Evolutionary conservation across 2,888 invertebrate species (phyloP).

Genomic region (Ashinkailepas kermadecensis): DNA sequence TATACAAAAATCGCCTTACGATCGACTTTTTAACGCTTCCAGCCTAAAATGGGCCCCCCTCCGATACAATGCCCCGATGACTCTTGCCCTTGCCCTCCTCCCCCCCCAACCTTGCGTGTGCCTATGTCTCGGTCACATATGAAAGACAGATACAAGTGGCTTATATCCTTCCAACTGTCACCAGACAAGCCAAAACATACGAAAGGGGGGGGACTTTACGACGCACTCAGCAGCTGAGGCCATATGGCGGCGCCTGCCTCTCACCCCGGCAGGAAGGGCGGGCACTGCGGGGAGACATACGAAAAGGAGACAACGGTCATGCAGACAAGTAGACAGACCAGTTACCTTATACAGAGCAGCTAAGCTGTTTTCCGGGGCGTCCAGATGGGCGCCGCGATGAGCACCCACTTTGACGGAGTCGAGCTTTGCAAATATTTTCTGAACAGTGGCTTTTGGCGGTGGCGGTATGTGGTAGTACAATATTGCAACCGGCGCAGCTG

Average conservation of each 20-base stretch:
- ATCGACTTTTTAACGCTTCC: no score
- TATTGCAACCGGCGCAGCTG: background rate
- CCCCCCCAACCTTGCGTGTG: no score
- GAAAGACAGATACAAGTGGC: no score
- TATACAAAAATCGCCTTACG: no score
- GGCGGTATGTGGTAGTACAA: background rate
- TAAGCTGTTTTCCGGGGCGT: conserved; percentile 73
- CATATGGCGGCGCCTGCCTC: background rate
- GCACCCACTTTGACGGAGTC: conserved; percentile 41
- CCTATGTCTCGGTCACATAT: no score
- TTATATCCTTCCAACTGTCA: no score
- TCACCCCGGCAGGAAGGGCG: background rate
- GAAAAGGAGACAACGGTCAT: background rate
- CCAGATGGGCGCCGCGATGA: conserved; percentile 64
- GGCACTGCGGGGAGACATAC: background rate
- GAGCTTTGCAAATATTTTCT: background rate
- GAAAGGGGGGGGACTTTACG: no score
- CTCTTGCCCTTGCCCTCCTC: no score
- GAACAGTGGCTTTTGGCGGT: background rate
- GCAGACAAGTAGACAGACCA: background rate
- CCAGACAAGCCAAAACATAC: no score
- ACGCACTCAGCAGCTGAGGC: conserved; percentile 5
- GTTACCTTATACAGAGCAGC: conserved; percentile 56
- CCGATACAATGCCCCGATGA: no score
- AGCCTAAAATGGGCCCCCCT: no score